These are phyloP conservation scores for Recurvirostra avosetta DNA, from an alignment of 2,113 vertebrate species.

Conservation along the genomic window DNA sequence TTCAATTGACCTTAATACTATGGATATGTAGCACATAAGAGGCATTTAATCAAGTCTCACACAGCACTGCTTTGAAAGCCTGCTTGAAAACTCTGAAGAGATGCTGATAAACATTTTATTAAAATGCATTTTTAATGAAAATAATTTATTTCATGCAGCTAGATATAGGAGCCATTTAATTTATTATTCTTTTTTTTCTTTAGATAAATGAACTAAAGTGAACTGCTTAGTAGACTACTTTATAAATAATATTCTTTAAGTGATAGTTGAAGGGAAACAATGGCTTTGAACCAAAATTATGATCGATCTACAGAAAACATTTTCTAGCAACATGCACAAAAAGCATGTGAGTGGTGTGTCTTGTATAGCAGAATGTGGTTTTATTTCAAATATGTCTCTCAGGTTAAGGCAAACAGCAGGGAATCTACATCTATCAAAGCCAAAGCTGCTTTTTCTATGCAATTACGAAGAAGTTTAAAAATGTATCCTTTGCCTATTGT, in stretches of 20 bases:
- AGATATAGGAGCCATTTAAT: neutral
- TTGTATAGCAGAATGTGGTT: neutral
- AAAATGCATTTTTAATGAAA: neutral
- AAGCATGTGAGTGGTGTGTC: neutral
- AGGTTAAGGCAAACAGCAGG: neutral
- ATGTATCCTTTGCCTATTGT: neutral
- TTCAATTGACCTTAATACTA: conserved; percentile 27
- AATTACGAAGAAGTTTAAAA: neutral
- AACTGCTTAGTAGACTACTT: neutral
- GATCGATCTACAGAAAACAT: neutral
- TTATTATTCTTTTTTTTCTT: neutral
- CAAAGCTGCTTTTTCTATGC: neutral
- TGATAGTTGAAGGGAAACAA: neutral
- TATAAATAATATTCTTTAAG: neutral
- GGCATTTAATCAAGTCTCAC: conserved; percentile 3
- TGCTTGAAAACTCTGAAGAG: neutral
- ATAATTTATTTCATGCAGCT: neutral
- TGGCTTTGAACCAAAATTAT: neutral
- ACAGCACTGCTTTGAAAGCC: neutral
- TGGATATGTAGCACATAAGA: neutral
- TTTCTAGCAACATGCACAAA: neutral
- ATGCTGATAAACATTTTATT: conserved; percentile 10
- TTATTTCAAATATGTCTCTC: neutral
- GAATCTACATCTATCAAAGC: neutral
- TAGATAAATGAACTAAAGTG: neutral